Base-by-base conservation (phyloP, 1,140 invertebrate genomes). In the Dreissena polymorpha region DNA sequence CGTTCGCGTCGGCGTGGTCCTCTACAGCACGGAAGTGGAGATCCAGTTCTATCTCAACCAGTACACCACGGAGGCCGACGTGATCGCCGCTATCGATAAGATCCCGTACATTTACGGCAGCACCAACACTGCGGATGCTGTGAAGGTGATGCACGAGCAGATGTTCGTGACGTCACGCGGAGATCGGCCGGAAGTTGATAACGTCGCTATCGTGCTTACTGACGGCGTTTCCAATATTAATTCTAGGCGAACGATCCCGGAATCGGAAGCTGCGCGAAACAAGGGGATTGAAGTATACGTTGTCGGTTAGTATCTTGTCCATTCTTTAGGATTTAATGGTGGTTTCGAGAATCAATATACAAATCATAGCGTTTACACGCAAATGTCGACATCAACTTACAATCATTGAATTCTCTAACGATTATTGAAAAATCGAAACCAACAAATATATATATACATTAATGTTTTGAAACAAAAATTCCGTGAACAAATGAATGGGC, bases 201-300 rank as follows among this genome's bases (percentile, higher is more conserved):
- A 91, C 64, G 85, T 89, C n/a, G 84, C 69, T 27, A 87, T 91
- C 39, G 83, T 90, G 10, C 70, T 91, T 10, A 90, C 89, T 39
- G 89, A 89, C 65, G 90, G 90, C 49, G 85, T 89, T 23, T 90
- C 91, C 0, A 92, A 92, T 82, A 88, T 90, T 67, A 90, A 90
- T 70, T 76, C 86, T 0, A 74, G 86, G 8, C 83, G 85, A 51
- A 91, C 90, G 10, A 86, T 91, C 51, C 87, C 88, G 21, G 87
- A 91, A 86, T 89, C 89, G 16, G 83, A 84, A 50, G 63, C 64
- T 39, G 86, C 84, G 18, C 77, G 85, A 49, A 80, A 64, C 16
- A 76, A 80, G 21, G 75, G 84, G 14, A 89, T 90, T 65, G 79
- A 88, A 27, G 88, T 91, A 57, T 91, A 90, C 79, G 90, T 87